These are phyloP conservation scores for Otocyon megalotis DNA, from an alignment of 2,113 vertebrate species.

Conservation along the genomic window DNA sequence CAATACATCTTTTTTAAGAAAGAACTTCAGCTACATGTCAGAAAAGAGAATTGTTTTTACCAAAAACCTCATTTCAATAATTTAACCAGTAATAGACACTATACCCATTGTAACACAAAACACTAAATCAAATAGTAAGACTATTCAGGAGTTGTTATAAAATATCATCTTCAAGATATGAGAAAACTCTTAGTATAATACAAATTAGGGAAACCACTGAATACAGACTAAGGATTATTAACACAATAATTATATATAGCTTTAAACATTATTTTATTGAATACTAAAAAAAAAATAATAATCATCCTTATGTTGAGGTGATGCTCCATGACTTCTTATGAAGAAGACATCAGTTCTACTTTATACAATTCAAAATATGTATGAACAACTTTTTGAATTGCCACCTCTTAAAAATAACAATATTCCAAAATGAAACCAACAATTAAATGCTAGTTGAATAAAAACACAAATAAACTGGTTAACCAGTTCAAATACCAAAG, in stretches of 20 bases:
- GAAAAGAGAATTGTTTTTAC: slow-evolving; percentile 24
- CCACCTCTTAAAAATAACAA: slow-evolving; percentile 7
- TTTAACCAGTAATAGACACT: neutral
- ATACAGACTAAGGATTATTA: neutral
- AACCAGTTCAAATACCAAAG: neutral
- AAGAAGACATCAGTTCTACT: neutral
- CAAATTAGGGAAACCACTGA: neutral
- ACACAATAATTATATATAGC: neutral
- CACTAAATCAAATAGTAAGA: slow-evolving; percentile 15
- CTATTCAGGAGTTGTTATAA: neutral
- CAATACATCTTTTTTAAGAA: neutral
- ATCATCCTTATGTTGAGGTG: neutral
- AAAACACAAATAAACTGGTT: neutral
- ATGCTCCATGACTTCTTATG: neutral
- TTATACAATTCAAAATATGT: slow-evolving; percentile 33
- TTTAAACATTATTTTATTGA: slow-evolving; percentile 20
- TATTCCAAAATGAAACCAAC: slow-evolving; percentile 5
- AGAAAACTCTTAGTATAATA: neutral
- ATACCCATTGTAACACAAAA: neutral
- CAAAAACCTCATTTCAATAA: slow-evolving; percentile 13
- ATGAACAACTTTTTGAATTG: slow-evolving; percentile 17
- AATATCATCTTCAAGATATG: neutral
- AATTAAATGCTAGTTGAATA: neutral
- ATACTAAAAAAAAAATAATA: neutral
- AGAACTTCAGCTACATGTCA: neutral